Conservation (phyloP, 2,797 vertebrate species). For the Limnodromus scolopaceus region DNA sequence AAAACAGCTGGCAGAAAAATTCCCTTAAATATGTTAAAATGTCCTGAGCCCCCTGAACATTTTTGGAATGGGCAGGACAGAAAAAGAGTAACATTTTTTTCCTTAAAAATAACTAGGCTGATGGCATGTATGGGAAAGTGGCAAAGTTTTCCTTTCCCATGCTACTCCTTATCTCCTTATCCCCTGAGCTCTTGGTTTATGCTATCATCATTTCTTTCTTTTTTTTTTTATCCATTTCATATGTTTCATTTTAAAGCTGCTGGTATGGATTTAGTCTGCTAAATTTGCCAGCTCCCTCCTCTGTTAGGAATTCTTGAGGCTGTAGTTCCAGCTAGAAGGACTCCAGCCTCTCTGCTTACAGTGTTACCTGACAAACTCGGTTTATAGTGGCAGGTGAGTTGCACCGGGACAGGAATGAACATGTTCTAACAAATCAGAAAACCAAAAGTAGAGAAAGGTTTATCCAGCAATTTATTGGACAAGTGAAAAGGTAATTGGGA, state of each 20-base stretch:
- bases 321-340: neutral
- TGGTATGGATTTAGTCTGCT: slow-evolving; percentile 25
- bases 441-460: neutral
- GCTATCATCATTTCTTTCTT: neutral
- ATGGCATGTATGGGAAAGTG: slow-evolving; percentile 59
- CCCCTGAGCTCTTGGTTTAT: slow-evolving; percentile 14
- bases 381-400: slow-evolving; percentile 5
- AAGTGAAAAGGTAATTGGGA: neutral
- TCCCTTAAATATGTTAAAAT: neutral
- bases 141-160: slow-evolving; percentile 66
- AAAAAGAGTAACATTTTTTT: slow-evolving; percentile 5
- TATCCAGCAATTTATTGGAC: neutral
- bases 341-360: neutral
- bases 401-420: neutral
- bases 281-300: neutral
- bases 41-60: neutral
- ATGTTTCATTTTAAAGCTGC: slow-evolving; percentile 25
- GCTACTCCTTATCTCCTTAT: neutral
- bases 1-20: slow-evolving; percentile 14
- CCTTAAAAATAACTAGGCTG: slow-evolving; percentile 61
- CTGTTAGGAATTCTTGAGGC: neutral
- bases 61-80: neutral
- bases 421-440: neutral
- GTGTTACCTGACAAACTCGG: neutral
- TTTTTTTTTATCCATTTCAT: neutral